phyloP scores from a whole-genome alignment of 64 coral and sea anemone genomes.

The Montipora foliosa region DNA sequence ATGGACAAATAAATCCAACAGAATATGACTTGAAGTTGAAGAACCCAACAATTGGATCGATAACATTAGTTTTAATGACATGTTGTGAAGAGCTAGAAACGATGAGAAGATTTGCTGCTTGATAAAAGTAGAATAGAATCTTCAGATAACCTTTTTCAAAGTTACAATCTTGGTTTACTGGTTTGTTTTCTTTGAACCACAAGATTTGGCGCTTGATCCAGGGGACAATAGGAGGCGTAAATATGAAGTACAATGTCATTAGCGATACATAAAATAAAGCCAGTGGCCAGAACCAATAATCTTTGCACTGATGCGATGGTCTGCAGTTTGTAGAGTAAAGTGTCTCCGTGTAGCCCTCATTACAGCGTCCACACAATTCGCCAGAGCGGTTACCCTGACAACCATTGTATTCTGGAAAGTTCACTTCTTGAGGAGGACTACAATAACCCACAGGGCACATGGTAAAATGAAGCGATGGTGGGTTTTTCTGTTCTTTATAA shows the following conservation, averaged over 20 bases:
- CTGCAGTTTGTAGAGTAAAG: conserved; percentile 75
- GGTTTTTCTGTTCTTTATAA: conserved; percentile 6
- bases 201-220: background rate
- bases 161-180: background rate
- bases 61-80: conserved; percentile 45
- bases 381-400: conserved; percentile 69
- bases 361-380: conserved; percentile 71
- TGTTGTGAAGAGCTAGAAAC: conserved; percentile 26
- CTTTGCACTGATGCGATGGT: conserved; percentile 42
- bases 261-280: conserved; percentile 8
- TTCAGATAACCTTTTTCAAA: conserved; percentile 74
- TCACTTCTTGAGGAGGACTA: background rate
- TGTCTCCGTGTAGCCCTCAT: conserved; percentile 54
- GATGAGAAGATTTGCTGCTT: conserved; percentile 59
- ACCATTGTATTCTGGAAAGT: conserved; percentile 34
- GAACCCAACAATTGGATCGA: conserved; percentile 59
- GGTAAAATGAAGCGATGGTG: conserved; percentile 40
- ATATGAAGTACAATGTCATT: background rate
- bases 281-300: conserved; percentile 80
- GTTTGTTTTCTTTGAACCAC: background rate
- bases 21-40: conserved; percentile 70
- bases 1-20: conserved; percentile 47
- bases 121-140: conserved; percentile 86
- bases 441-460: conserved; percentile 74
- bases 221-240: background rate